phyloP scores from a whole-genome alignment of 2,113 vertebrate genomes.

The Gobiocypris rarus region DNA sequence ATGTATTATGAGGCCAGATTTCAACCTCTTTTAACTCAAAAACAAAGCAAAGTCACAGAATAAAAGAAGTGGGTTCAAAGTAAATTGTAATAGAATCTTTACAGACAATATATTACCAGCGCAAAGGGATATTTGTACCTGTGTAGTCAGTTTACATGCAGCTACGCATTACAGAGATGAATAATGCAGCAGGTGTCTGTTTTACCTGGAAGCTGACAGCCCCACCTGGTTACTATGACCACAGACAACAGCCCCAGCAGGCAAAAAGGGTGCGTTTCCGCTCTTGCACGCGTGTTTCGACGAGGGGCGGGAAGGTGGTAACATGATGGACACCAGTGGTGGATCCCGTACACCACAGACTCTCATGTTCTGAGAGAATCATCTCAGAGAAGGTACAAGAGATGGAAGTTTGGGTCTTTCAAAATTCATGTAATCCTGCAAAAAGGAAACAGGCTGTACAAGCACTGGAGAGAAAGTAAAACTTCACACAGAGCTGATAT shows the following conservation, averaged over 20 bases:
- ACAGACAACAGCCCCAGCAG: slow-evolving; percentile 67
- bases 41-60: background rate
- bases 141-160: slow-evolving; percentile 23
- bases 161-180: slow-evolving; percentile 38
- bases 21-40: background rate
- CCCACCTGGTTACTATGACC: slow-evolving; percentile 66
- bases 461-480: slow-evolving; percentile 7
- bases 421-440: slow-evolving; percentile 41
- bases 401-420: slow-evolving; percentile 12
- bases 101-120: background rate
- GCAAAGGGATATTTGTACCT: slow-evolving; percentile 37
- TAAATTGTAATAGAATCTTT: background rate
- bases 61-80: background rate
- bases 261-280: slow-evolving; percentile 63
- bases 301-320: background rate
- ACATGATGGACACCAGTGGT: background rate
- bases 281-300: slow-evolving; percentile 43
- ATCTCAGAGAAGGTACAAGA: background rate
- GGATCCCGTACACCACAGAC: background rate
- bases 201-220: slow-evolving; percentile 56
- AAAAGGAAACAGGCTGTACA: slow-evolving; percentile 16
- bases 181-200: slow-evolving; percentile 58
- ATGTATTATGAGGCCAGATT: background rate
- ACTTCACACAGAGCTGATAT: slow-evolving; percentile 26
- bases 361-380: background rate